Evolutionary conservation across 2,113 vertebrate genomes (phyloP), one percentile per base, ranked within the genome.

Genomic region (Toxostoma redivivum): DNA sequence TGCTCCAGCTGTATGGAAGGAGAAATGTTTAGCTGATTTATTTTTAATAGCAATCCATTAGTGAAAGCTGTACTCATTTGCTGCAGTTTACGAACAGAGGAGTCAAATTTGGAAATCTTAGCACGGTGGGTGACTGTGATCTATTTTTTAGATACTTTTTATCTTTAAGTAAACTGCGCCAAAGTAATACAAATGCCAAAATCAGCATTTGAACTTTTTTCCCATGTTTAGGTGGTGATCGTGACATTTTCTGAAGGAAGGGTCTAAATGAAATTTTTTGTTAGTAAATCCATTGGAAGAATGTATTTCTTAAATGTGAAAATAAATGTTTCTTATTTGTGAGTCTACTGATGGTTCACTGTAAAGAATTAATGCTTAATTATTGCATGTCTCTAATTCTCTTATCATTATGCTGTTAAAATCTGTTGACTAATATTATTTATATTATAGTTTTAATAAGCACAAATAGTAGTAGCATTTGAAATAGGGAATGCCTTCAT

Each of bases 171-270:
- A 76, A 35, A 82, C 47, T 90, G 15, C 20, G 4, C 81, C 81
- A 90, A 72, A 87, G 69, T 94, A 82, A 86, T 69, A 90, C 42
- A 92, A 85, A 83, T 95, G 56, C 60, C n/a, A 54, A 62, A 88
- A 69, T 87, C 91, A 90, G 60, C 44, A 57, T 94, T 90, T 90
- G 66, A 96, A 81, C 77, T 92, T 65, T 70, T 79, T 11, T 12
- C 17, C 13, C 37, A 51, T 30, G 64, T 69, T 88, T 23, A 74
- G 56, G 94, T 94, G 67, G 82, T 86, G 73, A 96, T 61, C 3
- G 0, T 95, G 90, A 93, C 51, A 95, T 96, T 97, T 97, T 72
- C 67, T 78, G 81, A 83, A 91, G 51, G 42, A 94, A 82, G 18
- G 20, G 40, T 81, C 35, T 93, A 92, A 77, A 64, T 74, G 54